A percentile compares a stretch with the other conserved stretches of the same genome.
Evolutionary conservation across 2,113 vertebrate genomes (phyloP).

Genomic region (Malaclemys terrapin): DNA sequence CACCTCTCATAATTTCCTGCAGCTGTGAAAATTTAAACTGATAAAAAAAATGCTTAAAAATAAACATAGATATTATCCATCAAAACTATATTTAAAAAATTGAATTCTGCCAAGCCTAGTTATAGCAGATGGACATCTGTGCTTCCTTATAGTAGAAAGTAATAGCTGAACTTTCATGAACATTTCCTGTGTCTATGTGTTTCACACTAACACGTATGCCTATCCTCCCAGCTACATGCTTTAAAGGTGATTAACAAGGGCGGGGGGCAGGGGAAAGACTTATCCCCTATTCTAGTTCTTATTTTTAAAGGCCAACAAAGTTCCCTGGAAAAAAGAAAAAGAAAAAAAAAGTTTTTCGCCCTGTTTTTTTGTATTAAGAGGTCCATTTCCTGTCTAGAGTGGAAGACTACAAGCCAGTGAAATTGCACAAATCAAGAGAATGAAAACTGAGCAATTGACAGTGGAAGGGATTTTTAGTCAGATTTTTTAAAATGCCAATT

Average conservation of each 20-base stretch:
- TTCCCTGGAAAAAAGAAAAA: background rate
- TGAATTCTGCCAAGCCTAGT: background rate
- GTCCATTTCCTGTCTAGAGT: no score
- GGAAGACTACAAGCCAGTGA: no score
- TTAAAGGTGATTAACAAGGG: background rate
- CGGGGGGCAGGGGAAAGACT: background rate
- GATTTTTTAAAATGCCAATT: no score
- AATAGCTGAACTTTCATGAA: background rate
- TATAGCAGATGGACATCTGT: background rate
- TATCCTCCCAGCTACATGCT: background rate
- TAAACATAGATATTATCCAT: background rate
- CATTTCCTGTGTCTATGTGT: background rate
- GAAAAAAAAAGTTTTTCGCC: no score
- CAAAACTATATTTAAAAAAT: background rate
- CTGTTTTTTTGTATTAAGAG: no score
- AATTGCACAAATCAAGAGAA: no score
- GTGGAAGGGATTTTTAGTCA: no score
- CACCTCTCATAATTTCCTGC: no score
- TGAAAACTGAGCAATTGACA: no score
- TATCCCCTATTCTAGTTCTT: background rate
- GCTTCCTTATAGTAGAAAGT: background rate
- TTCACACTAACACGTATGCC: background rate
- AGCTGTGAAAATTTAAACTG: no score
- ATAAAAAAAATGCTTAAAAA: background rate
- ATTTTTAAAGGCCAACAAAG: background rate